A percentile compares a stretch with the other conserved stretches of the same genome.
phyloP scores from a whole-genome alignment of 2,888 invertebrate species.

The Trisateles emortualis region DNA sequence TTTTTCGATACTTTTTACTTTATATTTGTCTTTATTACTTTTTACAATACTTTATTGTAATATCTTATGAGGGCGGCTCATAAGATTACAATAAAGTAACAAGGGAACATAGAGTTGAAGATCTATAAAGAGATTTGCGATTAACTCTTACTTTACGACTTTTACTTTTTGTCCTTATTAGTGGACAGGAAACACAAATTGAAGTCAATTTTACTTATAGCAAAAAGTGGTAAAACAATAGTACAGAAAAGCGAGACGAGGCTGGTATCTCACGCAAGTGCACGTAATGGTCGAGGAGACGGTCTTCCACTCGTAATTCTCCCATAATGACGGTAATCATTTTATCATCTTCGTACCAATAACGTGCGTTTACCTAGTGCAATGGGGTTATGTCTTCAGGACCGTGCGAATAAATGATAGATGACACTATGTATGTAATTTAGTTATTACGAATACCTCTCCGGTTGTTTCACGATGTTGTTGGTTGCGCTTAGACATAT shows the following conservation, averaged over 20 bases:
- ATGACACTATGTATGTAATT: slow-evolving; percentile 59
- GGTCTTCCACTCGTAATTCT: slow-evolving; percentile 71
- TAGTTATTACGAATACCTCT: slow-evolving; percentile 57
- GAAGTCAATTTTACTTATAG: slow-evolving; percentile 28
- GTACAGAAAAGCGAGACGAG: slow-evolving; percentile 28
- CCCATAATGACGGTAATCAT: slow-evolving; percentile 83
- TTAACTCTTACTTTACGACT: slow-evolving; percentile 42
- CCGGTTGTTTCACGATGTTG: slow-evolving; percentile 37
- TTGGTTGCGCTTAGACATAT: slow-evolving; percentile 19
- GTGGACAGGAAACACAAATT: slow-evolving; percentile 23
- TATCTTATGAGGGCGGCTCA: too few relatives aligned
- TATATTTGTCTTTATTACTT: slow-evolving; percentile 9
- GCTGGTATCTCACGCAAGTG: slow-evolving; percentile 70
- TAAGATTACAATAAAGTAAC: not conserved
- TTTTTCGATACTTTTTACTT: slow-evolving; percentile 9
- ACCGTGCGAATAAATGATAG: slow-evolving; percentile 71
- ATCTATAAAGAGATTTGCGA: slow-evolving; percentile 13
- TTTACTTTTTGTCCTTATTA: slow-evolving; percentile 39
- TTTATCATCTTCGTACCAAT: slow-evolving; percentile 81
- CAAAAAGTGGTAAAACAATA: slow-evolving; percentile 52
- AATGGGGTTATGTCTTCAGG: slow-evolving; percentile 53
- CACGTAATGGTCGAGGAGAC: slow-evolving; percentile 64
- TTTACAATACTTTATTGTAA: not conserved
- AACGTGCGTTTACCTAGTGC: slow-evolving; percentile 65
- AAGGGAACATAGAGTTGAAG: not conserved